phyloP scores from a whole-genome alignment of 1,140 invertebrate species.

The Whitmania pigra region DNA sequence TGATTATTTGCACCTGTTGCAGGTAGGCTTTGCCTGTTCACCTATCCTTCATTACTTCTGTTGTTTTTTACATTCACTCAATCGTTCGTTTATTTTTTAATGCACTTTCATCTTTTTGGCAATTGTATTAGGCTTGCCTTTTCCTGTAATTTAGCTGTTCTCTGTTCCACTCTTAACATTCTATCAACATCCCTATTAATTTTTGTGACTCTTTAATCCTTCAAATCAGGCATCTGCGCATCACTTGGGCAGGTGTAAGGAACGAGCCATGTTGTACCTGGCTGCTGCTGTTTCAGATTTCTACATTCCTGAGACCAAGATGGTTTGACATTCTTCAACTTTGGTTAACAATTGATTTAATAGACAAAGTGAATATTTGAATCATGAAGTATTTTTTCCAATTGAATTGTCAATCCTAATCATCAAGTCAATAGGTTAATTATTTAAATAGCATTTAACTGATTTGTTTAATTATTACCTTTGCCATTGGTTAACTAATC shows the following conservation, averaged over 20 bases:
- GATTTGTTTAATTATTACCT: neutral
- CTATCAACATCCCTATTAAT: too few species aligned
- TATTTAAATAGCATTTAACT: neutral
- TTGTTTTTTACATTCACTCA: neutral
- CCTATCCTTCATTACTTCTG: neutral
- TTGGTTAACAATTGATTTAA: neutral
- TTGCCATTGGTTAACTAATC: neutral
- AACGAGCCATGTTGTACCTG: conserved; percentile 69
- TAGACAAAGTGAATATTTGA: too few species aligned
- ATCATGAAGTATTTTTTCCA: too few species aligned
- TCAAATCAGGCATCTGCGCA: conserved; percentile 50
- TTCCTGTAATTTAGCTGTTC: too few species aligned
- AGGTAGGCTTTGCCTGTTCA: conserved; percentile 38
- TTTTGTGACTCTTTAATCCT: too few species aligned
- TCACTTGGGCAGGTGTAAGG: conserved; percentile 53
- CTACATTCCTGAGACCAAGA: conserved; percentile 79
- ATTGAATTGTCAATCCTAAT: too few species aligned
- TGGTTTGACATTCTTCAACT: conserved; percentile 52
- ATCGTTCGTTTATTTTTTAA: neutral
- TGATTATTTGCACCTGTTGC: conserved; percentile 83
- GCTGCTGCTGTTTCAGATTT: conserved; percentile 98
- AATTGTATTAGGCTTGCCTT: too few species aligned
- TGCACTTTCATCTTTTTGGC: too few species aligned
- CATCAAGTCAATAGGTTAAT: too few species aligned
- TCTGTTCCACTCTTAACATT: too few species aligned